Evolutionary conservation across 2,888 invertebrate genomes (phyloP), one percentile per base, ranked within the genome.

Genomic region (Thyatira batis): DNA sequence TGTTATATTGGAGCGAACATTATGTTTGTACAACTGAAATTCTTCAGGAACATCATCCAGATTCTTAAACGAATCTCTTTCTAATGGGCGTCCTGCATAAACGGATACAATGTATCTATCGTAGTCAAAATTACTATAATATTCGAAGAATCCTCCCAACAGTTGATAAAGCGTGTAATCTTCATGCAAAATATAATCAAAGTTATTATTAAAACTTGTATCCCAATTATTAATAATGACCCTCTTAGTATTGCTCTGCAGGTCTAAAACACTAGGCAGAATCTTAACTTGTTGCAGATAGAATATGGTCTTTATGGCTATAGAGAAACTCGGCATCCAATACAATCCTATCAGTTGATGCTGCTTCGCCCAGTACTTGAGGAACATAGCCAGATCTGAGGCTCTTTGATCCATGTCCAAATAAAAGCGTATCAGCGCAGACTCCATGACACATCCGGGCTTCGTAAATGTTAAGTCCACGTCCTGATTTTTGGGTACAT

Each of bases 281-380:
- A 94, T 80, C 8, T 87, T 77, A 51, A 87, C 76, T 57, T 94
- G 93, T 80, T 96, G 96, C 21, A 97, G 82, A 75, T 94, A 96
- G 78, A 95, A 96, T 63, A 96, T 91, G 3, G 95, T 90, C 69
- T 97, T 76, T 71, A 95, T 84, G 0, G 92, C 90, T 3, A 97
- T 71, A 6, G 94, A 92, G 74, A 96, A 97, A 76, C 94, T 96
- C 0, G 95, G 92, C 65, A 96, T 85, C 53, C 87, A 85, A 57
- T 92, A 92, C 33, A 82, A 88, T 33, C 93, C 93, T 0, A 93
- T 89, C 1, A 96, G 76, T 5, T 91, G 86, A 54, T 93, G 92
- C 3, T 92, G 84, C 75, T 94, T 95, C 0, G 94, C 94, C 96
- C 96, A 97, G 69, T 94, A 95, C 75, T 96, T 96, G 0, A 97